phyloP scores from a whole-genome alignment of 2,113 vertebrate species.

The Alces alces region DNA sequence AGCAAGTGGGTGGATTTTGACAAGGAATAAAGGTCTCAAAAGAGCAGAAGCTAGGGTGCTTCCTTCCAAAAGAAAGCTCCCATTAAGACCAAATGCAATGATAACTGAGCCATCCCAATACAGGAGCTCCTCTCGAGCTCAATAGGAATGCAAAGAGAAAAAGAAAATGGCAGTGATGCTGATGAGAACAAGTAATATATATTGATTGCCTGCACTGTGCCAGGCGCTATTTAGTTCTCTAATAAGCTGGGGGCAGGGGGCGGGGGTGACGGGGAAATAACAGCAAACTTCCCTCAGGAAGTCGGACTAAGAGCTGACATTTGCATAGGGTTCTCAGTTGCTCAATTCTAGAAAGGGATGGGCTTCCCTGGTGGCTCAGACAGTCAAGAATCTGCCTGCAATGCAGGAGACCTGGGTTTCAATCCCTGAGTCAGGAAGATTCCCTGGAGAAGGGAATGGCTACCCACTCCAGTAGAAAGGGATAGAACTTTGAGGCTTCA shows the following conservation, averaged over 20 bases:
- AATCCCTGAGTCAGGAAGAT: neutral
- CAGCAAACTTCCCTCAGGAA: neutral
- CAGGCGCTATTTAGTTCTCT: neutral
- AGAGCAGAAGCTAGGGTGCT: neutral
- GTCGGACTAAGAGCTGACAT: neutral
- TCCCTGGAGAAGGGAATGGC: neutral
- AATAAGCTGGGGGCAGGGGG: neutral
- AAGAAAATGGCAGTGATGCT: neutral
- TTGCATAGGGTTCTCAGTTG: neutral
- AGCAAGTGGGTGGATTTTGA: conserved; percentile 21
- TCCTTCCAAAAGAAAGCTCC: conserved; percentile 7
- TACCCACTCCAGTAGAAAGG: neutral
- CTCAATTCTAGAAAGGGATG: neutral
- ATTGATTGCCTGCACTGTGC: neutral
- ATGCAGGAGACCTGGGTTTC: neutral
- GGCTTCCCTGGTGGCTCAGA: neutral
- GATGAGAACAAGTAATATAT: neutral
- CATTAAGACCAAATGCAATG: neutral
- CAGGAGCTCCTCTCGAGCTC: neutral
- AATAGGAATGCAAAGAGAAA: neutral
- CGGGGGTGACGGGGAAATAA: neutral
- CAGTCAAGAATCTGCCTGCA: neutral
- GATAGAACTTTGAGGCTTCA: neutral
- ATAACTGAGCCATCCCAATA: neutral
- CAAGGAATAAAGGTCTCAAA: conserved; percentile 15